phyloP scores from a whole-genome alignment of 1,140 invertebrate species.

The Trichonephila clavipes region DNA sequence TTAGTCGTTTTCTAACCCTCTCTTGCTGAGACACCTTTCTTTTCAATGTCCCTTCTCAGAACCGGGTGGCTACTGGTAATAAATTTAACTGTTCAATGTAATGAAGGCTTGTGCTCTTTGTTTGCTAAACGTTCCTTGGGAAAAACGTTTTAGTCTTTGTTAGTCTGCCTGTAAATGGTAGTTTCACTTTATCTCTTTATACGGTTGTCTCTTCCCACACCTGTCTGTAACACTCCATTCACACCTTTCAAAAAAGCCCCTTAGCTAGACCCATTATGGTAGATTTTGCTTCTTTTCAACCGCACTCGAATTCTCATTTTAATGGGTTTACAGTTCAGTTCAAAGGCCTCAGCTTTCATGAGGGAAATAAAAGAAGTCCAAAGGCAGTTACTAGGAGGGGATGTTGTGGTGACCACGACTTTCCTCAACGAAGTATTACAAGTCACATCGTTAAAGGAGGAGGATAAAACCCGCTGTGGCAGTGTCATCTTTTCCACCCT shows the following conservation, averaged over 20 bases:
- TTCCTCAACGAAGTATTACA: background rate
- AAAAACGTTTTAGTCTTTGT: constrained; percentile 34
- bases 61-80: background rate
- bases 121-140: constrained; percentile 55
- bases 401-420: background rate
- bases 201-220: constrained; percentile 25
- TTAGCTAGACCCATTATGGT: background rate
- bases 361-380: background rate
- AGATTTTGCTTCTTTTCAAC: background rate
- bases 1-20: background rate
- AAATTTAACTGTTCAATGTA: constrained; percentile 25
- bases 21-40: background rate
- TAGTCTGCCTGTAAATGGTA: constrained; percentile 23
- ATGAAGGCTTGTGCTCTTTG: constrained; percentile 36
- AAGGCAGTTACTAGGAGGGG: background rate
- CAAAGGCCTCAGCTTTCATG: background rate
- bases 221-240: constrained; percentile 27
- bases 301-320: background rate
- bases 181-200: constrained; percentile 49
- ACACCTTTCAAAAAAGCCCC: background rate
- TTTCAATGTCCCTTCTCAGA: background rate
- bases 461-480: background rate
- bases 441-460: background rate
- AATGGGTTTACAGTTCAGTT: constrained; percentile 29
- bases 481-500: constrained; percentile 26